Base-by-base conservation (phyloP, 2,888 invertebrate genomes). In the Napeogenes inachia region DNA sequence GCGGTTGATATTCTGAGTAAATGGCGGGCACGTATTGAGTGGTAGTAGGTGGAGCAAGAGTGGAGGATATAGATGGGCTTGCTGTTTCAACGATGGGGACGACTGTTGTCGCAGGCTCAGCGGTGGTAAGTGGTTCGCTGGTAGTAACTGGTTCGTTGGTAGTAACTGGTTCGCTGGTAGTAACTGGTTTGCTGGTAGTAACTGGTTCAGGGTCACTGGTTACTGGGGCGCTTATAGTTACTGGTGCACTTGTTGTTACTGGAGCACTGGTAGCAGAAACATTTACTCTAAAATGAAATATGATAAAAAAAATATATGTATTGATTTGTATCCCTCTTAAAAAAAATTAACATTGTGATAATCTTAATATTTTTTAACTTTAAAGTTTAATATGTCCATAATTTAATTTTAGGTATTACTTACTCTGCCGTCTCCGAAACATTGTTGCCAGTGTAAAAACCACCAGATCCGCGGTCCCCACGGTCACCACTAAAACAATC, bases 401-500 rank as follows among this genome's bases (percentile, higher is more conserved):
- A 21, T 1, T 13, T 3, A 38, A 30, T 45, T 45, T 38, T 45
- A 32, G 10, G 30, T 4, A 1, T 21, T 4, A 57, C 57, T 57
- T 50, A 57, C 57, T 33, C 57, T 35, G 32, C n/a, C 10, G 42
- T 21, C 21, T 21, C 21, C 0, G 21, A 1, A 21, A 21, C 1
- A 21, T 21, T 21, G 21, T 21, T 21, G 21, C 75, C 75, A 4
- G 68, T 65, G 69, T 73, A 75, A 57, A 64, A 82, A 4, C 85
- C 87, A 13, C 71, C 73, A 47, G 69, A 38, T 2, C 73, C 73
- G 6, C 69, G 68, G 62, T 69, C 73, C 8, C 73, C 73, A 12
- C 68, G 69, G 61, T 71, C 71, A 47, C 71, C 70, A 13, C 70
- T 70, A 53, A 38, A 56, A 65, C 56, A 33, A 38, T 45, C 4